Base-by-base conservation (phyloP, 2,113 vertebrate genomes). In the Prochilodus magdalenae region DNA sequence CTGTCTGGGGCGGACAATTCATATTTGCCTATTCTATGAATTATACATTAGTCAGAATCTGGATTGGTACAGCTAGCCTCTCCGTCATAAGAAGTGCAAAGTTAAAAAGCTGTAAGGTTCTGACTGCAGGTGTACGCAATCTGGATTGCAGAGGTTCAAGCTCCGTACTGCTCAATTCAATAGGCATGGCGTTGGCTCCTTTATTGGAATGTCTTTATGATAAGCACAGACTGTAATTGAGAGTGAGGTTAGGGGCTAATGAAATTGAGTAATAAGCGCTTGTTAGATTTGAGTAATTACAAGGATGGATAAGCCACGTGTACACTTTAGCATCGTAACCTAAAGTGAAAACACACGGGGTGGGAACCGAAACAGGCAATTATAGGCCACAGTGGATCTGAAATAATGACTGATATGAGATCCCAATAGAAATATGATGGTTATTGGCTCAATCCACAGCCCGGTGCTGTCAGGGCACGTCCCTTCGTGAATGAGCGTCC, bases 31-130 rank as follows among this genome's bases (percentile, higher is more conserved):
- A 36, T 5, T 29, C 77, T 14, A 55, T 86, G 63, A 84, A 84
- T 81, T 74, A 83, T 78, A 83, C 77, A 86, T 75, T 26, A 83
- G 44, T 24, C 53, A 26, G 59, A 83, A 57, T 62, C 33, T 33
- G 29, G 26, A 14, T 27, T 24, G 71, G 47, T 71, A 51, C 24
- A 7, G 13, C 27, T 66, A 75, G 47, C 47, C 55, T 51, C 40
- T 71, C 73, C 72, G 75, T 80, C 69, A 77, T 20, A 49, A 29
- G n/a, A 76, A 76, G 73, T 57, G 20, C 14, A 3, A 47, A 22
- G 57, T 2, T 73, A 14, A 66, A 79, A 77, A 33, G 20, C 59
- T 14, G 30, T 73, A 33, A 47, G 33, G 24, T 70, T 70, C 33
- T 44, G 33, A 57, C 66, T 36, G 36, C 66, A 74, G 15, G n/a